Percentiles rank a stretch among this genome's conserved stretches.
phyloP scores from a whole-genome alignment of 2,113 vertebrate genomes.

The Hydrochoerus hydrochaeris region DNA sequence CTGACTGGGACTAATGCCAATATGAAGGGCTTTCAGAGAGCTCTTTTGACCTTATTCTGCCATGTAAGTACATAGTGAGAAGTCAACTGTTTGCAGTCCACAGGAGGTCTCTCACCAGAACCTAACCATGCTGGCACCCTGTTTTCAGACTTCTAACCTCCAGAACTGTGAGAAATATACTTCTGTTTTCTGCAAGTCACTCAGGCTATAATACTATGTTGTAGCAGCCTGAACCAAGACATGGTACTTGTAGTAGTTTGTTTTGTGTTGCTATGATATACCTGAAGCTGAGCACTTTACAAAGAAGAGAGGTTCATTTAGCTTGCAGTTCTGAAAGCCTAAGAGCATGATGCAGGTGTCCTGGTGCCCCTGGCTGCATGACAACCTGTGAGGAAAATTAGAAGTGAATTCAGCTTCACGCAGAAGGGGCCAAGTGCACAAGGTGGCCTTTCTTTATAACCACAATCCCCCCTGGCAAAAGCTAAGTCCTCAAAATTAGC shows the following conservation, averaged over 20 bases:
- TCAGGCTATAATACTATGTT: not conserved
- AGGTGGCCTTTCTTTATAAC: not conserved
- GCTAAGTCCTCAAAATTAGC: not conserved
- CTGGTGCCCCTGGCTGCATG: not conserved
- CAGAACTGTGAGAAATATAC: not conserved
- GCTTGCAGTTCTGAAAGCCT: not conserved
- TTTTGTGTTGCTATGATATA: not conserved
- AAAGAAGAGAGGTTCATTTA: not conserved
- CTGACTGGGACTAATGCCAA: not conserved
- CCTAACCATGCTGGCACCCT: not conserved
- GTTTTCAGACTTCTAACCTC: not conserved
- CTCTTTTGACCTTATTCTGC: not conserved
- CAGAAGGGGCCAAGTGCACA: not conserved
- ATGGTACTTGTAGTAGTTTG: not conserved
- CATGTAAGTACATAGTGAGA: not conserved
- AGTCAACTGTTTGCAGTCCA: not conserved
- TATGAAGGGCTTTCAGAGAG: not conserved
- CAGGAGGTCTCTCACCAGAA: not conserved
- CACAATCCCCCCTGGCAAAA: not conserved
- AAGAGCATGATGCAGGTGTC: not conserved
- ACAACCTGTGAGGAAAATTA: not conserved
- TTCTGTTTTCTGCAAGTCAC: not conserved
- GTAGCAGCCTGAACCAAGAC: not conserved
- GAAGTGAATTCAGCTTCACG: not conserved
- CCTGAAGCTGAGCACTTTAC: not conserved